Conservation (phyloP, 1,140 invertebrate species). For the Formica selysi region DNA sequence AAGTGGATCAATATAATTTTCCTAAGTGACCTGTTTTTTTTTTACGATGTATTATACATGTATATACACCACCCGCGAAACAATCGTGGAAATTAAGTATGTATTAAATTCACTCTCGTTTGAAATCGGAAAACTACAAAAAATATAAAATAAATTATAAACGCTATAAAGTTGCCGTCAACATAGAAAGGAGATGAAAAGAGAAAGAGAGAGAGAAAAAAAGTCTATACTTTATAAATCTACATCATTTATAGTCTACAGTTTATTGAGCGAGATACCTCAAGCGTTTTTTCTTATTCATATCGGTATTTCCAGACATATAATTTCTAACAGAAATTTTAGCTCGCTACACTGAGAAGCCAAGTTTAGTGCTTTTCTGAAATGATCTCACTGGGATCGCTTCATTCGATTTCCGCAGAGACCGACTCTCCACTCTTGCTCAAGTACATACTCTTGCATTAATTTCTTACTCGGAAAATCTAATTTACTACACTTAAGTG, state of each 20-base stretch:
- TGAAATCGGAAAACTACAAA: background rate
- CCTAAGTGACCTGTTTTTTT: conserved; percentile 52
- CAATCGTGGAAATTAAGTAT: background rate
- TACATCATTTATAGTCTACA: background rate
- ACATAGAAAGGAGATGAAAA: background rate
- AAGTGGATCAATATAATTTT: conserved; percentile 63
- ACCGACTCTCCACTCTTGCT: conserved; percentile 30
- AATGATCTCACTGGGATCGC: conserved; percentile 34
- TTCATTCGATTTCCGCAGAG: conserved; percentile 48
- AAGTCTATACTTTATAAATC: background rate
- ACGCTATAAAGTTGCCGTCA: background rate
- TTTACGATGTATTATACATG: conserved; percentile 42
- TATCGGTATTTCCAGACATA: conserved; percentile 17
- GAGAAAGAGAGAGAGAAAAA: no score
- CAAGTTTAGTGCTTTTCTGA: conserved; percentile 19
- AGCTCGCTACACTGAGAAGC: background rate
- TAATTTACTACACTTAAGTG: conserved; percentile 35
- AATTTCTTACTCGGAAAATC: conserved; percentile 51
- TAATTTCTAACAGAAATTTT: conserved; percentile 39
- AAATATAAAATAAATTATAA: background rate
- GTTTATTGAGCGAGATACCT: background rate
- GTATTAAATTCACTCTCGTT: background rate
- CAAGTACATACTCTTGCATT: conserved; percentile 35
- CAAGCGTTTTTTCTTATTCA: background rate
- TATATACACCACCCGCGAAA: background rate